Base-by-base conservation (phyloP, 2,113 vertebrate species). In the Plestiodon gilberti region DNA sequence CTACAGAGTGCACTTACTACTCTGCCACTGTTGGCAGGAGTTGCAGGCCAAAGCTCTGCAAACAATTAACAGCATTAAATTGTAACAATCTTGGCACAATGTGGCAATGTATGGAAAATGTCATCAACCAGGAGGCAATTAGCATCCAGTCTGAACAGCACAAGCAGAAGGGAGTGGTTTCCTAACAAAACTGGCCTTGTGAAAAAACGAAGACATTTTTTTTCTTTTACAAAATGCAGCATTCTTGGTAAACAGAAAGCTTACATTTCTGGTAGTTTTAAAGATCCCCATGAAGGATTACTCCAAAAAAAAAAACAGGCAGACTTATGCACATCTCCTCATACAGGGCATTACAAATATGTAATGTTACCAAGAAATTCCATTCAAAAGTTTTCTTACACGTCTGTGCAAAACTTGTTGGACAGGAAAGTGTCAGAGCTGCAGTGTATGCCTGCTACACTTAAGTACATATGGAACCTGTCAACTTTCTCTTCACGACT, bases 391-490 rank as follows among this genome's bases (percentile, higher is more conserved):
- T 65, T 83, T 69, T 84, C 40, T 86, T 84, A 74, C 35, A 91
- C 86, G 78, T 90, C 43, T 85, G 88, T 87, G 90, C 90, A 94
- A 95, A 94, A 95, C 84, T 79, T 89, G 71, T 38, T 83, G 0
- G 28, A 93, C 82, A 89, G 84, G 86, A 90, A 94, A 94, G 89
- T 94, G 93, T 94, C 91, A 90, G 87, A 94, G 90, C 90, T 94
- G 92, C 92, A 91, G 94, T 90, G 52, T 93, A 78, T 89, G 90
- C 80, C 89, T 95, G 89, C 92, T 81, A 94, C 67, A 88, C 89
- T 93, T 90, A 89, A 93, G 93, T 95, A 89, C 92, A 95, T 94
- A 96, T 91, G 90, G 93, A 94, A 94, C 94, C 94, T 95, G 94
- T 94, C 96, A 96, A 93, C 86, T 80, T 94, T 93, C 91, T 87